Evolutionary conservation across 2,797 vertebrate species (phyloP).

Genomic region (Okamejei kenojei): DNA sequence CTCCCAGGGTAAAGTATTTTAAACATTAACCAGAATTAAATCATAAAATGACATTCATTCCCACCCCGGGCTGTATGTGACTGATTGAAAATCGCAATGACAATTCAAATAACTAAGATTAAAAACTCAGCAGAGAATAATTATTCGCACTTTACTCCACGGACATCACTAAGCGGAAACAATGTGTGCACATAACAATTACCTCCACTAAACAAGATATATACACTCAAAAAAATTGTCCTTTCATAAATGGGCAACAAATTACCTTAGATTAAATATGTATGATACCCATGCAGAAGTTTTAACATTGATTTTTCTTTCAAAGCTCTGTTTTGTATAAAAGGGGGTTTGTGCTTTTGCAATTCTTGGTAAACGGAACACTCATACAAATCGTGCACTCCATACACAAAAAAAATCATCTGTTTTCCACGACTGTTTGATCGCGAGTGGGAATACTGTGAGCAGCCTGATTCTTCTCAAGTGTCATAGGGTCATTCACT

Average conservation of each 20-base stretch:
- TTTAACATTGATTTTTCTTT: conserved; percentile 17
- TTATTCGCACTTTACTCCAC: neutral
- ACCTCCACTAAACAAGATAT: neutral
- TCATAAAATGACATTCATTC: neutral
- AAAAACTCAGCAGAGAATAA: neutral
- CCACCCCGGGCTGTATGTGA: neutral
- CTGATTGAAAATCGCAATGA: neutral
- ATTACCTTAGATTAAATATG: neutral
- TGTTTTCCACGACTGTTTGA: neutral
- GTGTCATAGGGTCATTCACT: neutral
- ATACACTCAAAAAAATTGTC: neutral
- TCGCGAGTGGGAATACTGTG: neutral
- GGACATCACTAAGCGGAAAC: too few relatives aligned
- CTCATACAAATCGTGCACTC: neutral
- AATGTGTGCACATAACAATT: neutral
- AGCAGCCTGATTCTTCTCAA: neutral
- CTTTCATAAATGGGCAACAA: neutral
- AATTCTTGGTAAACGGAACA: neutral
- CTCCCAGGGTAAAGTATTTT: neutral
- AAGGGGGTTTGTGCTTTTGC: neutral
- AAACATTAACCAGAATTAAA: neutral
- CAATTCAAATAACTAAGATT: neutral
- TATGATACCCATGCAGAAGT: neutral
- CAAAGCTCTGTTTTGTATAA: neutral
- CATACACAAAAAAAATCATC: neutral